These are phyloP conservation scores for Otolemur crassicaudatus DNA, from an alignment of 2,797 vertebrate genomes.

Conservation along the genomic window DNA sequence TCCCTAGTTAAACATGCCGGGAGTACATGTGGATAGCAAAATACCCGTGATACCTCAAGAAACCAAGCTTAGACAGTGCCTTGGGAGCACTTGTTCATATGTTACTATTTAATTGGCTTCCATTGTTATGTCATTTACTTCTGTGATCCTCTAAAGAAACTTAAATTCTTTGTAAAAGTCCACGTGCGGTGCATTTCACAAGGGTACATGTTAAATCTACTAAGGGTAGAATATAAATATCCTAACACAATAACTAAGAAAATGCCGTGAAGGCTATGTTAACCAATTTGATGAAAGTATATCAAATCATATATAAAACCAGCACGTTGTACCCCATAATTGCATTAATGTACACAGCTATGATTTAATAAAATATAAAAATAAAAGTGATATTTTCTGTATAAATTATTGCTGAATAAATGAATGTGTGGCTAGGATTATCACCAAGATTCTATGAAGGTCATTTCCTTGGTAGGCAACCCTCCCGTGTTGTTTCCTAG, in stretches of 20 bases:
- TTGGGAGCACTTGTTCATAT: neutral
- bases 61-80: neutral
- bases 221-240: too few species aligned
- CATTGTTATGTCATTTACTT: neutral
- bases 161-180: constrained; percentile 14
- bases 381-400: neutral
- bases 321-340: too few species aligned
- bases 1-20: neutral
- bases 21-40: neutral
- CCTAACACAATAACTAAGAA: too few species aligned
- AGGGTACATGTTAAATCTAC: too few species aligned
- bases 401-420: constrained; percentile 38
- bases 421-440: constrained; percentile 8
- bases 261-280: too few species aligned
- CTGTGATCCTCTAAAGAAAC: neutral
- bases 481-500: neutral
- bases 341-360: too few species aligned
- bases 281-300: too few species aligned
- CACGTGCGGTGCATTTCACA: too few species aligned
- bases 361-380: too few species aligned
- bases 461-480: neutral
- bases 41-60: neutral
- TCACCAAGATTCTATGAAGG: neutral
- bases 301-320: too few species aligned
- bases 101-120: neutral